phyloP scores from a whole-genome alignment of 2,888 invertebrate species.

The Belgica antarctica region DNA sequence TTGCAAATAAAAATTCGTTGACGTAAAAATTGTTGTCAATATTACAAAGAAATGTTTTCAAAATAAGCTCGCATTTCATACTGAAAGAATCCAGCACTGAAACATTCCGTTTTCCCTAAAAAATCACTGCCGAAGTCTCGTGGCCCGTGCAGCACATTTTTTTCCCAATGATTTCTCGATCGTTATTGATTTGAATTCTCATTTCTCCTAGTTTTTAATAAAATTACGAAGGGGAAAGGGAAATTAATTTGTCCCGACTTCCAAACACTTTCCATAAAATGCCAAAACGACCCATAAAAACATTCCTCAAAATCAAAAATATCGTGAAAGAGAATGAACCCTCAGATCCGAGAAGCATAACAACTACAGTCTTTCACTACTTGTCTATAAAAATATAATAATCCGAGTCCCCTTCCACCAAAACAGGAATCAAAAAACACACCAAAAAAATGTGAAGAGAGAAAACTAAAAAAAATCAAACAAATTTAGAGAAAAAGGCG shows the following conservation, averaged over 20 bases:
- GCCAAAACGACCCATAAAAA: not conserved
- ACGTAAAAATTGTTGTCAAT: not conserved
- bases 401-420: constrained; percentile 36
- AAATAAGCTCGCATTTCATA: constrained; percentile 43
- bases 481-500: constrained; percentile 42
- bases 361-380: constrained; percentile 6
- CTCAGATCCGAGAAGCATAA: not conserved
- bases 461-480: constrained; percentile 34
- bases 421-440: constrained; percentile 29
- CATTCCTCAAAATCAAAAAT: not conserved
- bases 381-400: constrained; percentile 10
- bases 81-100: not conserved
- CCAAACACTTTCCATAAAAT: not conserved
- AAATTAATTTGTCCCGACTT: constrained; percentile 1
- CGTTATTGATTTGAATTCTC: constrained; percentile 35
- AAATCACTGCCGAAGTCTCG: constrained; percentile 9
- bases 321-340: not conserved
- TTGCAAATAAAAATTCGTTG: too few species aligned
- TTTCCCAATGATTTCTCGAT: constrained; percentile 38
- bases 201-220: constrained; percentile 7
- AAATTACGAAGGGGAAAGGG: not conserved
- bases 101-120: not conserved
- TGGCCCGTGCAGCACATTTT: not conserved
- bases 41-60: constrained; percentile 29
- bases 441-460: constrained; percentile 22